Percentiles rank a stretch among this genome's conserved stretches.
These are phyloP conservation scores for Oligia fasciuncula DNA, from an alignment of 2,888 invertebrate genomes.

Conservation along the genomic window DNA sequence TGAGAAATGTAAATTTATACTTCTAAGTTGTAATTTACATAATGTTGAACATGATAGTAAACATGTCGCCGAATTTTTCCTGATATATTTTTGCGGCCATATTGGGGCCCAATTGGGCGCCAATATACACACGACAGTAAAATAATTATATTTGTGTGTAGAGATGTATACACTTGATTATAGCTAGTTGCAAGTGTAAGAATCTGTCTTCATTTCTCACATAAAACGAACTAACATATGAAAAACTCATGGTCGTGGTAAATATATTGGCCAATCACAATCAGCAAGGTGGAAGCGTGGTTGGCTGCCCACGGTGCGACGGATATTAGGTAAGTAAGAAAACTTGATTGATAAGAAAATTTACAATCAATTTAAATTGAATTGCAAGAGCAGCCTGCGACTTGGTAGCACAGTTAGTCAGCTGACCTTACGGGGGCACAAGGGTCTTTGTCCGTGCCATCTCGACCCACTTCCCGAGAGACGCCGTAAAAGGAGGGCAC, in stretches of 20 bases:
- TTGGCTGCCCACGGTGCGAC: neutral
- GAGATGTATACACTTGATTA: neutral
- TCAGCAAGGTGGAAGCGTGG: neutral
- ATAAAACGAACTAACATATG: neutral
- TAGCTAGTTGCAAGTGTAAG: neutral
- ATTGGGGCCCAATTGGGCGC: constrained; percentile 20
- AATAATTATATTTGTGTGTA: neutral
- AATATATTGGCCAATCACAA: neutral
- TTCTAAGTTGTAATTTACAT: constrained; percentile 1
- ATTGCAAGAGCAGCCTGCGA: neutral
- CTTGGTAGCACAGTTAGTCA: constrained; percentile 6
- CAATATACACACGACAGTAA: neutral
- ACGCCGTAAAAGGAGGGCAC: constrained; percentile 32
- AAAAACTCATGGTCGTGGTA: neutral
- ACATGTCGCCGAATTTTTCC: neutral
- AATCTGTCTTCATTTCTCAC: neutral
- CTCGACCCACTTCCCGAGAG: constrained; percentile 57
- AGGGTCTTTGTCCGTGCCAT: constrained; percentile 31
- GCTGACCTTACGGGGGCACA: constrained; percentile 24
- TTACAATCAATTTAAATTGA: neutral
- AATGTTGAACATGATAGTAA: neutral
- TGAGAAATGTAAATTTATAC: neutral
- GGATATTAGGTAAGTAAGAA: neutral
- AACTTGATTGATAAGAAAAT: neutral
- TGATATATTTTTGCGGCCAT: neutral